Percentiles rank a stretch among this genome's conserved stretches.
These are phyloP conservation scores for Iphiclides podalirius DNA, from an alignment of 2,888 invertebrate species.

Conservation along the genomic window DNA sequence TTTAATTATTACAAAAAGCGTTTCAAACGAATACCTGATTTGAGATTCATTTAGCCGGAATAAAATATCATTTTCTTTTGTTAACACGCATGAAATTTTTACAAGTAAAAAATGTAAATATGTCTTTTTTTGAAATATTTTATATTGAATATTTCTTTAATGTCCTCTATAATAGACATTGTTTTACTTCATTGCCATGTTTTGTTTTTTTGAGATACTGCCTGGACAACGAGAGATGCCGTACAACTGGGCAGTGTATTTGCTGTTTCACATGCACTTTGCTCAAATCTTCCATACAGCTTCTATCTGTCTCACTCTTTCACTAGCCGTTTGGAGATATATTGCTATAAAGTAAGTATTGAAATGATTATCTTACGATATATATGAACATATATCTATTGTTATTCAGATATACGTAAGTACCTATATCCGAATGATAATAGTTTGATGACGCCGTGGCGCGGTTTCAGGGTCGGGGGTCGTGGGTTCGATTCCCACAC, in stretches of 20 bases:
- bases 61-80: neutral
- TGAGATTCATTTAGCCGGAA: neutral
- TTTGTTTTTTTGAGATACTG: conserved; percentile 47
- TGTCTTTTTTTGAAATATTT: too few species aligned
- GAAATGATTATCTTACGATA: too few species aligned
- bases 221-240: conserved; percentile 69
- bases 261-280: conserved; percentile 90
- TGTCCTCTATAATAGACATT: too few species aligned
- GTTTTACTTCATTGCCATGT: too few species aligned
- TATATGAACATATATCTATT: too few species aligned
- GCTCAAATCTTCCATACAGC: conserved; percentile 90
- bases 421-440: too few species aligned
- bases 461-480: too few species aligned
- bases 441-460: too few species aligned
- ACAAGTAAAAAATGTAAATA: neutral
- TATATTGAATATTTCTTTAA: too few species aligned
- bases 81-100: neutral
- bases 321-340: conserved; percentile 93
- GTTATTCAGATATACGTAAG: too few species aligned
- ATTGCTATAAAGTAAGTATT: conserved; percentile 87
- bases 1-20: conserved; percentile 1
- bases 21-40: neutral
- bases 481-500: too few species aligned
- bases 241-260: conserved; percentile 84
- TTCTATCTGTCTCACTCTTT: conserved; percentile 89